phyloP scores from a whole-genome alignment of 2,113 vertebrate species.

The Oreocharis arfaki region DNA sequence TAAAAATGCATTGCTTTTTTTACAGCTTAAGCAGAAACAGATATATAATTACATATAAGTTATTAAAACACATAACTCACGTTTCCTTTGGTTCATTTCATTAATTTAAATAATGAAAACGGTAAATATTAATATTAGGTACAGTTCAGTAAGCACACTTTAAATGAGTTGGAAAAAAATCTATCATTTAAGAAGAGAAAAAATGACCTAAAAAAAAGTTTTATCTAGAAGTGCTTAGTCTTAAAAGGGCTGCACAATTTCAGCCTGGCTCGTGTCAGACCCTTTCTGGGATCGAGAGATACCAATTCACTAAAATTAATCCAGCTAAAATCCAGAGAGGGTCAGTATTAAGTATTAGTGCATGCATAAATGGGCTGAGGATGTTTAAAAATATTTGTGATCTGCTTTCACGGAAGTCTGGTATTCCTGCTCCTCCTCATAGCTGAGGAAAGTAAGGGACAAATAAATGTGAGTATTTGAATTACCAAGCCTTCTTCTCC shows the following conservation, averaged over 20 bases:
- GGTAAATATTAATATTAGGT: conserved; percentile 16
- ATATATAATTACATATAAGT: neutral
- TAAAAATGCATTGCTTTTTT: conserved; percentile 2
- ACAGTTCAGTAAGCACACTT: neutral
- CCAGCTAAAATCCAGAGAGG: neutral
- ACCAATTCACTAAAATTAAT: neutral
- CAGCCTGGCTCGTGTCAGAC: neutral
- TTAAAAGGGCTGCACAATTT: neutral
- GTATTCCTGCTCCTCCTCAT: neutral
- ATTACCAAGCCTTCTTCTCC: neutral
- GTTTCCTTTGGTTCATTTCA: neutral
- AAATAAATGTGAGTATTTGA: neutral
- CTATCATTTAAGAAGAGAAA: neutral
- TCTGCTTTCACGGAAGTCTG: neutral
- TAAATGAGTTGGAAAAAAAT: neutral
- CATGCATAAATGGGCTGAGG: neutral
- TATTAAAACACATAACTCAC: neutral
- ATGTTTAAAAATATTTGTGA: neutral
- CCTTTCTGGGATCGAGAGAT: neutral
- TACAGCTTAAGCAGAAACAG: neutral
- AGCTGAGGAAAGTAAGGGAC: neutral
- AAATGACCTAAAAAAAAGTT: neutral
- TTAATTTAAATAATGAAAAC: conserved; percentile 12
- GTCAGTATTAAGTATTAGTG: neutral
- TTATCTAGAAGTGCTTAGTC: neutral